Evolutionary conservation across 2,888 invertebrate genomes (phyloP).

Genomic region (Agapostemon virescens): DNA sequence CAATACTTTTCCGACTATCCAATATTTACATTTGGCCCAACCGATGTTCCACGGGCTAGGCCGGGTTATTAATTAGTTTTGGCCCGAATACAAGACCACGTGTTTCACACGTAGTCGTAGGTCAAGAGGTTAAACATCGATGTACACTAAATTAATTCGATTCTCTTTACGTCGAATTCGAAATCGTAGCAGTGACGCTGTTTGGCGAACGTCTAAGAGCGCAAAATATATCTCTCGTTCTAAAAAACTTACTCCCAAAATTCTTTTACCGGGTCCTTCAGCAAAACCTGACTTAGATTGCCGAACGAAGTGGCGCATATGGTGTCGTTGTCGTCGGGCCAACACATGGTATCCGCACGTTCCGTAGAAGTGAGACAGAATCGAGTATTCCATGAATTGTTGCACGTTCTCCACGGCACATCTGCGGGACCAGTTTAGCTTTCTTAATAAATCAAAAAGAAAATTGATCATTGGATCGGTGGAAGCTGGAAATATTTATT

Average conservation of each 20-base stretch:
- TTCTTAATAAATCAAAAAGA: background rate
- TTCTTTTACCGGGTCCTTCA: conserved; percentile 97
- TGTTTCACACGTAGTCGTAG: too few species aligned
- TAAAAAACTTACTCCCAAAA: conserved; percentile 95
- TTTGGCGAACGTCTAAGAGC: background rate
- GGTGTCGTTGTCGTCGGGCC: conserved; percentile 82
- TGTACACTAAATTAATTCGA: background rate
- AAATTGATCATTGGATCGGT: conserved; percentile 7
- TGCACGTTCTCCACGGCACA: conserved; percentile 96
- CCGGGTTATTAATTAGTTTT: too few species aligned
- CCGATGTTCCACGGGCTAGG: too few species aligned
- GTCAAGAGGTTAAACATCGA: background rate
- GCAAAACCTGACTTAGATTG: conserved; percentile 86
- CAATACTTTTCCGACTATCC: too few species aligned
- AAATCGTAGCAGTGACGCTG: background rate
- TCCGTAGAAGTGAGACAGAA: conserved; percentile 95
- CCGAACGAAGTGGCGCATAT: conserved; percentile 85
- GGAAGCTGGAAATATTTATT: background rate
- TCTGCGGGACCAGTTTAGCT: conserved; percentile 81
- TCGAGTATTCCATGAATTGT: conserved; percentile 96
- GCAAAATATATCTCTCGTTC: background rate
- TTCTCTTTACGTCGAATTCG: background rate
- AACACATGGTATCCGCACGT: conserved; percentile 86
- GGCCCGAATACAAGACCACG: too few species aligned
- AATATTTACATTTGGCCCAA: too few species aligned